Percentiles rank a stretch among this genome's conserved stretches.
These are phyloP conservation scores for Momotus momota DNA, from an alignment of 2,797 vertebrate species.

Conservation along the genomic window DNA sequence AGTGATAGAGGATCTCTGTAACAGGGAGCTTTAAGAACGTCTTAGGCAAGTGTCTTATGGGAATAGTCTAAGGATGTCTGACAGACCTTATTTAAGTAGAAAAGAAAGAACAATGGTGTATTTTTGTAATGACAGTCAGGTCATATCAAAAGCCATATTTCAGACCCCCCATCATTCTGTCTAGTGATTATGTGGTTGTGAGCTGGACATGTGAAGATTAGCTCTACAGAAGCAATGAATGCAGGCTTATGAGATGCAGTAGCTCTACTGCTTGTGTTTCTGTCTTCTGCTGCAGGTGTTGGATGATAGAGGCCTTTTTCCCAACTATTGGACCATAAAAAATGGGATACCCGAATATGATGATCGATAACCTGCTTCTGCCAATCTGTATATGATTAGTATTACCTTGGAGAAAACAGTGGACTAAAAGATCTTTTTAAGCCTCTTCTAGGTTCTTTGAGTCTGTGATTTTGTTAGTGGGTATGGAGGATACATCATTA, in stretches of 20 bases:
- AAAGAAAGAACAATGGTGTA: neutral
- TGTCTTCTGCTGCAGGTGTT: neutral
- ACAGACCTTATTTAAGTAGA: neutral
- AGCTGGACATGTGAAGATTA: neutral
- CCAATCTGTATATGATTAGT: neutral
- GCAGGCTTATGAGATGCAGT: neutral
- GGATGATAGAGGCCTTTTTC: neutral
- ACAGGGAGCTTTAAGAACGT: neutral
- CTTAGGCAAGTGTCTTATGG: neutral
- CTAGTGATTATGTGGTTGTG: neutral
- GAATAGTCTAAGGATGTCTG: neutral
- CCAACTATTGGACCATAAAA: neutral
- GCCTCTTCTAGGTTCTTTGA: neutral
- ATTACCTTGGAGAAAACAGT: neutral
- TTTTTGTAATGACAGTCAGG: neutral
- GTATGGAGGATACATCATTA: neutral
- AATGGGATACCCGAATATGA: neutral
- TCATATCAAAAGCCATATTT: neutral
- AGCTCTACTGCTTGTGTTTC: neutral
- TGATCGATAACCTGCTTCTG: neutral
- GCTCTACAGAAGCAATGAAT: neutral
- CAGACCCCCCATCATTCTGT: neutral
- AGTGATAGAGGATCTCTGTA: neutral
- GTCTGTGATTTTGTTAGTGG: neutral
- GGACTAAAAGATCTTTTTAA: neutral